Evolutionary conservation across 2,888 invertebrate genomes (phyloP).

Genomic region (Drosophila birchii): DNA sequence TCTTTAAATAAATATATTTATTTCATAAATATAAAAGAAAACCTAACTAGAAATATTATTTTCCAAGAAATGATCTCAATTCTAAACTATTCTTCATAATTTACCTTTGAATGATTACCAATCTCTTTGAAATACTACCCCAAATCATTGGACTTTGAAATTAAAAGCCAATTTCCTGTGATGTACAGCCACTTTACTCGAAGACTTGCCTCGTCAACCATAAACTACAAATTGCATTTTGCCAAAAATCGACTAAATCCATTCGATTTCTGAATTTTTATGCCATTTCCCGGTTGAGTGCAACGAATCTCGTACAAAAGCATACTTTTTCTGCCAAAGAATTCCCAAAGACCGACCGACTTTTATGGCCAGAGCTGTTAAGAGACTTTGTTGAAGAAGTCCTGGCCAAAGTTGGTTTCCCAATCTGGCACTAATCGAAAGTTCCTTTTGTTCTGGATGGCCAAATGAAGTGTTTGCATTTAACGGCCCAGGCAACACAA

Average conservation of each 20-base stretch:
- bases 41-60: neutral
- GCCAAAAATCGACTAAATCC: constrained; percentile 12
- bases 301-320: constrained; percentile 10
- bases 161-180: neutral
- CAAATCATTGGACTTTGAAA: neutral
- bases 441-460: constrained; percentile 26
- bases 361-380: constrained; percentile 41
- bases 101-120: neutral
- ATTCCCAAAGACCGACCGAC: constrained; percentile 6
- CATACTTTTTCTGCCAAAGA: constrained; percentile 8
- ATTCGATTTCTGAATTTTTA: constrained; percentile 9
- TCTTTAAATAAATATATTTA: neutral
- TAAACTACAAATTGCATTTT: constrained; percentile 28
- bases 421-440: constrained; percentile 46
- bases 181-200: neutral
- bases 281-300: constrained; percentile 28
- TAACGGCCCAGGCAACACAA: constrained; percentile 28
- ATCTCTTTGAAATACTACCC: neutral
- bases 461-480: constrained; percentile 54
- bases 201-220: constrained; percentile 6
- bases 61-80: neutral
- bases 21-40: neutral
- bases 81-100: neutral
- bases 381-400: constrained; percentile 38
- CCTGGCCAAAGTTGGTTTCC: constrained; percentile 37